Conservation (phyloP, 2,113 vertebrate genomes). For the Phalacrocorax aristotelis region DNA sequence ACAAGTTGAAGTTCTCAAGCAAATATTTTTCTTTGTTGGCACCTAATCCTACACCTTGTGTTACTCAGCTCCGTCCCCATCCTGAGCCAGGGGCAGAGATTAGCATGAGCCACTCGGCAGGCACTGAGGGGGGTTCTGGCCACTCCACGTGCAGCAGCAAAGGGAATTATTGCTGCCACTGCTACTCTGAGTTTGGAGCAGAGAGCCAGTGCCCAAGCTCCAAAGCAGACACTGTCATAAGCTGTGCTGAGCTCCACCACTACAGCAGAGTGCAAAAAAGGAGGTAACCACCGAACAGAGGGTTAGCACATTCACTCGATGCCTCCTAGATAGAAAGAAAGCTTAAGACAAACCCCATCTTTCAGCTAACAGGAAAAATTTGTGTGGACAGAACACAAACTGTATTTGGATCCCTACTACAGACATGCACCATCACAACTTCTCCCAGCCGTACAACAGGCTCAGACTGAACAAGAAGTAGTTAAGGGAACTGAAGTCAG, state of each 20-base stretch:
- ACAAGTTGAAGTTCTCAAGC: background rate
- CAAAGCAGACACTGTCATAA: background rate
- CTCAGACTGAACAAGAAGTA: background rate
- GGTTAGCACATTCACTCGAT: background rate
- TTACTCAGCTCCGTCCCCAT: background rate
- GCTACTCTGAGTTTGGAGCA: background rate
- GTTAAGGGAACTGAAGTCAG: background rate
- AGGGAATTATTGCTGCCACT: background rate
- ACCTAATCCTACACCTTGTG: background rate
- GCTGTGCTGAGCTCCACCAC: background rate
- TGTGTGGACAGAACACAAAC: background rate
- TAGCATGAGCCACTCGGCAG: background rate
- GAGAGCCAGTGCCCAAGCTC: background rate
- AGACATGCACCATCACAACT: background rate
- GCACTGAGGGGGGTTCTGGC: background rate
- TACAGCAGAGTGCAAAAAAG: background rate
- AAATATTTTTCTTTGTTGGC: background rate
- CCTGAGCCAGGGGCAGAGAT: background rate
- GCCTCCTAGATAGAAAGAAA: background rate
- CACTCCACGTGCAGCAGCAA: fast-evolving
- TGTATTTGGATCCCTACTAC: background rate
- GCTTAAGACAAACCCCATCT: background rate
- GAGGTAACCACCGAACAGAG: background rate
- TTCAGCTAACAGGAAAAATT: background rate
- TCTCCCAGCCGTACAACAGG: background rate